Percentiles rank a stretch among this genome's conserved stretches.
Evolutionary conservation across 2,888 invertebrate species (phyloP).

Genomic region (Tenthredo notha): DNA sequence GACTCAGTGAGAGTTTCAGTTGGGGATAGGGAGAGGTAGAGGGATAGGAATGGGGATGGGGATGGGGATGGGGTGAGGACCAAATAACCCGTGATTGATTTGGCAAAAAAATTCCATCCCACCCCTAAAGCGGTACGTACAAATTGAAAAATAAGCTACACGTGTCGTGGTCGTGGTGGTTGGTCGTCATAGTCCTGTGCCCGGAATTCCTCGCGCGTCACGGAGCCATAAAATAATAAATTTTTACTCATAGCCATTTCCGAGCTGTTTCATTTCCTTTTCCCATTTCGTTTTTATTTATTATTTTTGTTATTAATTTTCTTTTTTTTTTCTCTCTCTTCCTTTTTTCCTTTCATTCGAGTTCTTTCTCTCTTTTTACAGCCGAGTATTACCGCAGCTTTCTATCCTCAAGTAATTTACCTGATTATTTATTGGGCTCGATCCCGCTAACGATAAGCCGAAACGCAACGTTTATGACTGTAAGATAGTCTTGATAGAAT

Average conservation of each 20-base stretch:
- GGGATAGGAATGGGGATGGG: conserved; percentile 27
- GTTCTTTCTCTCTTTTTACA: neutral
- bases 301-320: conserved; percentile 55
- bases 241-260: conserved; percentile 49
- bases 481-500: neutral
- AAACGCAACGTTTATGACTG: conserved; percentile 9
- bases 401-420: neutral
- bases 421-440: conserved; percentile 23
- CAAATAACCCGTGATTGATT: conserved; percentile 75
- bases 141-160: conserved; percentile 75
- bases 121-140: conserved; percentile 60
- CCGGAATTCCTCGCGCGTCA: conserved; percentile 51
- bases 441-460: conserved; percentile 13
- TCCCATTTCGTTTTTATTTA: conserved; percentile 42
- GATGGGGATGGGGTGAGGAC: conserved; percentile 59
- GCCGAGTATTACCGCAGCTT: neutral
- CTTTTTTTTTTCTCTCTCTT: conserved; percentile 52
- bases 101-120: conserved; percentile 66
- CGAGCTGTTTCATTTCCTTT: conserved; percentile 50
- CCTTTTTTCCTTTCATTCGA: conserved; percentile 49
- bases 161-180: conserved; percentile 60
- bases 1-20: conserved; percentile 53
- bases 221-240: conserved; percentile 51
- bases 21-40: conserved; percentile 61
- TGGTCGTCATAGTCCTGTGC: conserved; percentile 21